Conservation (phyloP, 2,113 vertebrate species). For the Pholis gunnellus region DNA sequence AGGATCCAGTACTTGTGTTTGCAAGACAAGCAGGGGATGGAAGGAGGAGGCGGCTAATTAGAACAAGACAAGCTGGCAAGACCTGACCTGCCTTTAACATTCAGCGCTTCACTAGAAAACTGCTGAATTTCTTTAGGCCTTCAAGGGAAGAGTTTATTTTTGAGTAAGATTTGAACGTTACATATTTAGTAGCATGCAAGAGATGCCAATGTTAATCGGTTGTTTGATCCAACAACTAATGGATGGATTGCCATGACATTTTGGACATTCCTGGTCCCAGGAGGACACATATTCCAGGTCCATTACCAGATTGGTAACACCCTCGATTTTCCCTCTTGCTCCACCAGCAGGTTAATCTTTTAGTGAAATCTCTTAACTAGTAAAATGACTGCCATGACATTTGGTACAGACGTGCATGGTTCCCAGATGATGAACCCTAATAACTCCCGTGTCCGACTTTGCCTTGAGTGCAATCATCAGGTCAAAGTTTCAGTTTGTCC, state of each 20-base stretch:
- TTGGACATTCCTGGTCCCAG: not conserved
- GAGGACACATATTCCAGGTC: not conserved
- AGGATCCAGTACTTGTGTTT: conserved; percentile 20
- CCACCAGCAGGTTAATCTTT: not conserved
- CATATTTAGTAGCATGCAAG: not conserved
- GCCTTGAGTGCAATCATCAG: too few relatives aligned
- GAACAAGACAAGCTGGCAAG: conserved; percentile 25
- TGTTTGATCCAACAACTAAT: not conserved
- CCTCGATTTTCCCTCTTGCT: not conserved
- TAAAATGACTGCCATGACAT: not conserved
- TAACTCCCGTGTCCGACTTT: too few relatives aligned
- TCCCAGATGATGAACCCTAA: not conserved
- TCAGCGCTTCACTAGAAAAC: not conserved
- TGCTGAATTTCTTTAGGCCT: not conserved
- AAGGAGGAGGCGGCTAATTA: conserved; percentile 19
- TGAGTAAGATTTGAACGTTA: not conserved
- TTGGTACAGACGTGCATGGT: not conserved
- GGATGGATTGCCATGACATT: not conserved
- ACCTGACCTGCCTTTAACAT: not conserved
- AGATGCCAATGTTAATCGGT: not conserved
- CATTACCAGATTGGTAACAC: not conserved
- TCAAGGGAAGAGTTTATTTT: not conserved
- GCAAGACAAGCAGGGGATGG: not conserved
- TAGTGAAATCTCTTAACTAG: not conserved
- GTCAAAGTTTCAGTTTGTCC: too few relatives aligned